Evolutionary conservation across 2,888 invertebrate genomes (phyloP), one percentile per base, ranked within the genome.

Genomic region (Aethes cnicana): DNA sequence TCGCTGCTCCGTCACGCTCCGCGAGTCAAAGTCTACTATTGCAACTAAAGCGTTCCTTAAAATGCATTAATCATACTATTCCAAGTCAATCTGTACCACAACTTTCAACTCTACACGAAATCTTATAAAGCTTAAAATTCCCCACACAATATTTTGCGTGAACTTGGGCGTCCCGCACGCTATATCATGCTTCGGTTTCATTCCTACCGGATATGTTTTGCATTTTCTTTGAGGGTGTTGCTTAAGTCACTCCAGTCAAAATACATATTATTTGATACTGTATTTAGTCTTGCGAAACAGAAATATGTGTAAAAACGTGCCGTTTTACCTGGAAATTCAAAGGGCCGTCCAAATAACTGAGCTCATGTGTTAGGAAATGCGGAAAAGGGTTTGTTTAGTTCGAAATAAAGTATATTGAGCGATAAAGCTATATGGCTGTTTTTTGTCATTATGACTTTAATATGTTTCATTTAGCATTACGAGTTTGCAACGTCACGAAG

Each of bases 21-120:
- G 72, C 59, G 67, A 74, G 72, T 79, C 83, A 81, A 78, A 81
- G 75, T 78, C 78, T 74, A 70, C 71, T 71, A 72, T 74, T 75
- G 75, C 77, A 75, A 74, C 77, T 77, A 74, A 81, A 82, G 76
- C 74, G 70, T 77, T 81, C 72, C 78, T 74, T 77, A 75, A 80
- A 81, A 80, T 78, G 74, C 77, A 81, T 81, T 81, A 80, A 79
- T 81, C 79, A 78, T 77, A 70, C 67, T 69, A 76, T 74, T 76
- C 63, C 68, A 56, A 67, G 61, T 66, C 53, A 55, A 53, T 61
- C 57, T 62, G 56, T 58, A 64, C 62, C 62, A 53, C 69, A 69
- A 79, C 64, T 74, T 73, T 81, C 68, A 66, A 78, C 77, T 66
- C 57, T 75, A 72, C 63, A 32, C 47, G 66, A 4, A 57, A 55